Evolutionary conservation across 2,888 invertebrate genomes (phyloP), one percentile per base, ranked within the genome.

Genomic region (Lordiphosa fenestrarum): DNA sequence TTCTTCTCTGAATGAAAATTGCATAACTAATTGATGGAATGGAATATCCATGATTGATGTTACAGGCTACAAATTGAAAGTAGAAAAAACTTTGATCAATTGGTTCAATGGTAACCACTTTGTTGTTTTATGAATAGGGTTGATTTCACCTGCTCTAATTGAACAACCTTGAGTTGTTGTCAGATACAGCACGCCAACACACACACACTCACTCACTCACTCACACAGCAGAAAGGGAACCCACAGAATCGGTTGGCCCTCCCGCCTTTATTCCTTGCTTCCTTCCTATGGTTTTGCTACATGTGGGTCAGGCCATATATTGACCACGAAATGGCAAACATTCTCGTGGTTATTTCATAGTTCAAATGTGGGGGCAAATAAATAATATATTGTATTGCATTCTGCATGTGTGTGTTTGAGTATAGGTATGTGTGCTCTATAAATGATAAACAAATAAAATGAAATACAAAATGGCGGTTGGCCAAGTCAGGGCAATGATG

Each of bases 261-360:
- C 39, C 49, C 63, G 42, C 48, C 63, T 25, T 25, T 25, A 61
- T 51, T 41, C 59, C 53, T 35, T 49, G 33, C 48, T 38, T 37
- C 40, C 23, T 35, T 42, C 38, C 55, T 61, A 44, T 37, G 33
- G 41, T 47, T 42, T 49, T 46, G 66, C 60, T 62, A 13, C 54
- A 69, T 78, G 72, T 70, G 73, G 80, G 80, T 68, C 77, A 83
- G 49, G 58, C 44, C 58, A 60, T 58, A 67, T 61, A 74, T 74
- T 80, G 71, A 80, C 84, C 84, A 80, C 81, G 58, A 73, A 65
- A 71, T 63, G 69, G 76, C 73, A 75, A 72, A 72, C 73, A 72
- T 75, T 61, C 53, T 53, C 53, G 62, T 63, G 70, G 83, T 61
- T 75, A 59, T 83, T 69, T 61, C 69, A 78, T 68, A 68, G 75